Evolutionary conservation across 2,113 vertebrate species (phyloP), one percentile per base, ranked within the genome.

Genomic region (Scopus umbretta): DNA sequence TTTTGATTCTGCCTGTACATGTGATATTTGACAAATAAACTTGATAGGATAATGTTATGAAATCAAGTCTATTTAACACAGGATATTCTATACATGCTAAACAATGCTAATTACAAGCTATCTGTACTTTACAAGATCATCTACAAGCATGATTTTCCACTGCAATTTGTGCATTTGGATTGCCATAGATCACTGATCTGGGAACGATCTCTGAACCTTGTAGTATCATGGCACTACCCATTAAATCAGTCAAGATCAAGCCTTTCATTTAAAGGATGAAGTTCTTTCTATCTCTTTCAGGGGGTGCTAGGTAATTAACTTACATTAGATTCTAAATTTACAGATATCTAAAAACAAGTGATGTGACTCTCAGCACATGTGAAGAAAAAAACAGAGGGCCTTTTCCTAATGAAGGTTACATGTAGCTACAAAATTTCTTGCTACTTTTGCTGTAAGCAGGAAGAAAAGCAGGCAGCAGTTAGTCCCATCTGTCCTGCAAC

Each of bases 361-460:
- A 36, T 50, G 15, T 53, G 40, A 61, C 26, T 62, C 13, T 32
- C 13, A 38, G 18, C 5, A 56, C 5, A 21, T 2, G 2, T 32
- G 3, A n/a, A n/a, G n/a, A n/a, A 36, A 53, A 38, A 63, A 13
- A 0, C 5, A 22, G 1, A 59, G 5, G 10, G 7, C 7, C 34
- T 71, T 22, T 13, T 67, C 20, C 43, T 82, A 29, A 32, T 7
- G 22, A 78, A 32, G 10, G 13, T 55, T 65, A 43, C 15, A 17
- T 25, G 13, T 4, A 74, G 6, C 22, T 70, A 13, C 12, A 58
- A 43, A 76, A 30, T 27, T 80, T 89, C 27, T 68, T 58, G 12
- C 13, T 70, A 11, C 15, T 73, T 81, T 74, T 93, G 23, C 11
- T 62, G 14, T 38, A 79, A 38, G 38, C 29, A 53, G 42, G 30